Evolutionary conservation across 2,113 vertebrate genomes (phyloP).

Genomic region (Brienomyrus longianalis): DNA sequence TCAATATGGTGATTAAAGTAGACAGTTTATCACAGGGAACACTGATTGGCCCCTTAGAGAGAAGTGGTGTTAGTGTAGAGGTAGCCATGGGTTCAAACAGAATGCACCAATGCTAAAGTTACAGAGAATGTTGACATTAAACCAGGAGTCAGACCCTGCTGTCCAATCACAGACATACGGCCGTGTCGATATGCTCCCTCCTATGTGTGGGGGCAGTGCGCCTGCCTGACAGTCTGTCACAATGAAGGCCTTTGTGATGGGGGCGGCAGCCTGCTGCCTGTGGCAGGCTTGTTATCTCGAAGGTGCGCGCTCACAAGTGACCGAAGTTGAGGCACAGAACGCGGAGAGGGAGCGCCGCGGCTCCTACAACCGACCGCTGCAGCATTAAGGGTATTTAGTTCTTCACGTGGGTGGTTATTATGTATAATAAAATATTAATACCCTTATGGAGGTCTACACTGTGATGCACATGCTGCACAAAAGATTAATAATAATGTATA

Average conservation of each 20-base stretch:
- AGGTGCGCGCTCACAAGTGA: neutral
- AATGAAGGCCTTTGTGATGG: slow-evolving; percentile 21
- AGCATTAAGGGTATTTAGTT: neutral
- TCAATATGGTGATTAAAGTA: neutral
- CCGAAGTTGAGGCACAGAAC: too few species aligned
- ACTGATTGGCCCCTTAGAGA: neutral
- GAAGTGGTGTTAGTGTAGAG: neutral
- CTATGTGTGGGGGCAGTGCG: neutral
- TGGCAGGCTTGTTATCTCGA: slow-evolving; percentile 16
- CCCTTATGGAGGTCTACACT: neutral
- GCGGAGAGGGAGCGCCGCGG: too few species aligned
- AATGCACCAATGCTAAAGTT: neutral
- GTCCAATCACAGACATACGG: neutral
- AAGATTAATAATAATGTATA: neutral
- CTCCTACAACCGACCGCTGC: neutral
- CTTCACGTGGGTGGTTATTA: neutral
- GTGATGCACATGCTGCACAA: neutral
- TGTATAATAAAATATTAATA: neutral
- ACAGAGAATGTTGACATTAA: neutral
- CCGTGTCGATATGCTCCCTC: neutral
- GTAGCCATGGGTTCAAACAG: neutral
- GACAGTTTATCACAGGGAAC: neutral
- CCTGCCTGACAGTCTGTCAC: neutral
- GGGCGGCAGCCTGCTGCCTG: slow-evolving; percentile 22
- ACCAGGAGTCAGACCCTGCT: neutral